These are phyloP conservation scores for Pyrrhopygopsis socrates DNA, from an alignment of 2,888 invertebrate genomes.

Conservation along the genomic window DNA sequence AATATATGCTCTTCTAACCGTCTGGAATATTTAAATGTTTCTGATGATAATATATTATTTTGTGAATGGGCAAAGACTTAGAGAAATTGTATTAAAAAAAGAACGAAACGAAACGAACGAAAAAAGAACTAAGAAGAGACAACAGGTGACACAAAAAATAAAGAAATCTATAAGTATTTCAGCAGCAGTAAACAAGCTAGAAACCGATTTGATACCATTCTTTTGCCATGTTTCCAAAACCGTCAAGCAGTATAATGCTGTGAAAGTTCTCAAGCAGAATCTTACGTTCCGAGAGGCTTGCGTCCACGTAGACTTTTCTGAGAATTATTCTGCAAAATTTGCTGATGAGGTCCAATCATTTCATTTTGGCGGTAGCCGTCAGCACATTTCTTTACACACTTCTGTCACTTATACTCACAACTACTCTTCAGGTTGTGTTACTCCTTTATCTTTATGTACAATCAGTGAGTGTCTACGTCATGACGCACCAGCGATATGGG, in stretches of 20 bases:
- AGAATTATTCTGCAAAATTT: conserved; percentile 81
- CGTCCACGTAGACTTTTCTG: conserved; percentile 80
- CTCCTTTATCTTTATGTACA: conserved; percentile 65
- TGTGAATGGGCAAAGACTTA: conserved; percentile 47
- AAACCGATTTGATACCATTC: conserved; percentile 30
- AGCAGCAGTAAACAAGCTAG: neutral
- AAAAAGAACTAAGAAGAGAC: conserved; percentile 46
- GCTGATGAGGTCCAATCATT: conserved; percentile 77
- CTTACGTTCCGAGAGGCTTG: conserved; percentile 48
- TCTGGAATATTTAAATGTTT: conserved; percentile 33
- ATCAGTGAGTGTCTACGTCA: conserved; percentile 66
- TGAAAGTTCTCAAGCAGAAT: conserved; percentile 41
- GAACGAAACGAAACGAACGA: too few species aligned
- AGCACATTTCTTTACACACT: conserved; percentile 80
- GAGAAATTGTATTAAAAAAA: conserved; percentile 37
- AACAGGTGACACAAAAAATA: conserved; percentile 37
- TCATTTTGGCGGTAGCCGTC: conserved; percentile 79
- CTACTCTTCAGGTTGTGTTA: conserved; percentile 49
- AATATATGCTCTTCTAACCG: conserved; percentile 16
- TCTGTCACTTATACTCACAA: conserved; percentile 72
- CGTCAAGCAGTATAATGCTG: conserved; percentile 48
- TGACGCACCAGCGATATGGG: conserved; percentile 70
- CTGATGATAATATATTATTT: conserved; percentile 10
- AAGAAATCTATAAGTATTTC: neutral
- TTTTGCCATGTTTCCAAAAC: conserved; percentile 52